A percentile compares a stretch with the other conserved stretches of the same genome.
These are phyloP conservation scores for Sus cebifrons DNA, from an alignment of 2,797 vertebrate genomes.

Conservation along the genomic window DNA sequence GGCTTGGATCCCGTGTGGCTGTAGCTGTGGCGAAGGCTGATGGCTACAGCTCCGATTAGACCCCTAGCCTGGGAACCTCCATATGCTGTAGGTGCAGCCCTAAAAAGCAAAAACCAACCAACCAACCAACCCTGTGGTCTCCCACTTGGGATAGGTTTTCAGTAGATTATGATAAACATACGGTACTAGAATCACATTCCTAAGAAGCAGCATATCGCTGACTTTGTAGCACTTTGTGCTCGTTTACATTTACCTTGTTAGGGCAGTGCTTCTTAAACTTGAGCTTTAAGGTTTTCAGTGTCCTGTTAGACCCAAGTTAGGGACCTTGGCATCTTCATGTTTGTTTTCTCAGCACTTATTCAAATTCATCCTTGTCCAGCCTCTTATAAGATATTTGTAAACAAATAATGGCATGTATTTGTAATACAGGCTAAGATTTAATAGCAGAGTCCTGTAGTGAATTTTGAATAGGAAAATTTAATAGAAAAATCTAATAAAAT, in stretches of 20 bases:
- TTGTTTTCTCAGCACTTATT: neutral
- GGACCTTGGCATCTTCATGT: neutral
- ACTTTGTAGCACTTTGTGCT: constrained; percentile 26
- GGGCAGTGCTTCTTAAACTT: constrained; percentile 11
- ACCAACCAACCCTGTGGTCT: neutral
- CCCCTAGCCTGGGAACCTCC: no score
- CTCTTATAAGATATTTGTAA: constrained; percentile 32
- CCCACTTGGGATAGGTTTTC: neutral
- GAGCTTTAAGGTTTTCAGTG: constrained; percentile 41
- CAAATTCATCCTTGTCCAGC: constrained; percentile 5
- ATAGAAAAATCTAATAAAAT: constrained; percentile 28
- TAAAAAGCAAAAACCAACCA: neutral
- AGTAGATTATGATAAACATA: neutral
- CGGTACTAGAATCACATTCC: constrained; percentile 17
- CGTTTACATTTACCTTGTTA: neutral
- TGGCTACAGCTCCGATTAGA: no score
- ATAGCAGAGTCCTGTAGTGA: constrained; percentile 11
- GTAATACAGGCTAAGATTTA: neutral
- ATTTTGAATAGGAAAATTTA: constrained; percentile 35
- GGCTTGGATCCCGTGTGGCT: no score
- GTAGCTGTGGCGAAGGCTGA: no score
- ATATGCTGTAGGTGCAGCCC: no score
- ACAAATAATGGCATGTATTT: neutral
- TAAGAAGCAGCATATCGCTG: neutral
- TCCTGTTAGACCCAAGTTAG: constrained; percentile 25